phyloP scores from a whole-genome alignment of 2,113 vertebrate genomes.

The Tupaia chinensis region DNA sequence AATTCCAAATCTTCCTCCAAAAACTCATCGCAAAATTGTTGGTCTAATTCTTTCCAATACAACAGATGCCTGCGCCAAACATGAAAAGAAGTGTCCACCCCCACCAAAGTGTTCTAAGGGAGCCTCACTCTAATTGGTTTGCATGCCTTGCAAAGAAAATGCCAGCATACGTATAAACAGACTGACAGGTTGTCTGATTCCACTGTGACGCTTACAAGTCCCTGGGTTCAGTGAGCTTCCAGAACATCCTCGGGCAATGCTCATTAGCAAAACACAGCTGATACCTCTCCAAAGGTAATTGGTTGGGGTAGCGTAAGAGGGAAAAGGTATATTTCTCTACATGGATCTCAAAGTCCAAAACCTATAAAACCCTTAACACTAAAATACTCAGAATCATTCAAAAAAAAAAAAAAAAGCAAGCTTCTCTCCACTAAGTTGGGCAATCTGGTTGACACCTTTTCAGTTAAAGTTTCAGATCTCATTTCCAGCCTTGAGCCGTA shows the following conservation, averaged over 20 bases:
- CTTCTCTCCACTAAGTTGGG: neutral
- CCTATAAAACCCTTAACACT: conserved; percentile 20
- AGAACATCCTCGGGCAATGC: conserved; percentile 57
- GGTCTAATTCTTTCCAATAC: neutral
- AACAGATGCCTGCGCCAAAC: conserved; percentile 31
- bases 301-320: neutral
- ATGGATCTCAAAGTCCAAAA: neutral
- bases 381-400: conserved; percentile 6
- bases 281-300: conserved; percentile 63
- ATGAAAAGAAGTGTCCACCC: conserved; percentile 21
- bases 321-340: conserved; percentile 21
- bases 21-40: conserved; percentile 52
- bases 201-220: conserved; percentile 54
- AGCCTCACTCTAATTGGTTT: conserved; percentile 63
- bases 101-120: conserved; percentile 33
- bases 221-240: conserved; percentile 43
- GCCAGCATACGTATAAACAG: conserved; percentile 56
- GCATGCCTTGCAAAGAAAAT: conserved; percentile 50
- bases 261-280: conserved; percentile 72
- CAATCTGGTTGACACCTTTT: neutral
- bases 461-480: conserved; percentile 57
- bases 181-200: conserved; percentile 66
- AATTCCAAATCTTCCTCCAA: conserved; percentile 45
- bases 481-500: conserved; percentile 52
- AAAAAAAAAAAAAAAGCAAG: neutral